Percentiles rank a stretch among this genome's conserved stretches.
These are phyloP conservation scores for Malurus splendens DNA, from an alignment of 2,797 vertebrate genomes.

Conservation along the genomic window DNA sequence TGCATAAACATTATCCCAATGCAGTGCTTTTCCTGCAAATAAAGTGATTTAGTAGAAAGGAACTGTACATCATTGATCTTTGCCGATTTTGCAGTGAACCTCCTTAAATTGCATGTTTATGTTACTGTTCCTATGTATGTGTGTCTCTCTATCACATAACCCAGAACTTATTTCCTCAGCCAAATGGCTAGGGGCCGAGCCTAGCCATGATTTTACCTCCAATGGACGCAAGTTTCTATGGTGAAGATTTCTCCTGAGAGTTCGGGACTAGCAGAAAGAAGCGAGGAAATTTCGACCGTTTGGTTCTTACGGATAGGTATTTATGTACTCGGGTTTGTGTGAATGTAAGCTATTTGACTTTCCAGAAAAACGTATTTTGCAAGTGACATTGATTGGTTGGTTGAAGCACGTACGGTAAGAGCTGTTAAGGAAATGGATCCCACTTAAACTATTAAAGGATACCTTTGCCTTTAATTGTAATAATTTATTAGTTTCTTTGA, in stretches of 20 bases:
- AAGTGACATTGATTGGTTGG: constrained; percentile 76
- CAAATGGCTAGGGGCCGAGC: constrained; percentile 96
- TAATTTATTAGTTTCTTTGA: constrained; percentile 42
- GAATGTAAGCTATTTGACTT: constrained; percentile 88
- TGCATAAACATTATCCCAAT: not conserved
- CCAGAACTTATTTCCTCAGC: constrained; percentile 96
- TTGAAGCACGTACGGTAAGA: constrained; percentile 94
- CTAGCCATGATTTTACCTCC: constrained; percentile 94
- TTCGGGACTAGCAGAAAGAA: constrained; percentile 95
- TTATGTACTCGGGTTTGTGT: constrained; percentile 99
- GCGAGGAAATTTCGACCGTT: constrained; percentile 97
- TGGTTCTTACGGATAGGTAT: constrained; percentile 99
- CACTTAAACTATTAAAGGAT: constrained; percentile 57
- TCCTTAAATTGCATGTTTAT: constrained; percentile 85
- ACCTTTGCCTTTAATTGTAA: constrained; percentile 64
- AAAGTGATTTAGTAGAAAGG: not conserved
- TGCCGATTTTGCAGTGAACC: constrained; percentile 71
- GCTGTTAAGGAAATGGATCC: constrained; percentile 65
- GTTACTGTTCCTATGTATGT: constrained; percentile 93
- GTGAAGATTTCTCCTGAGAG: constrained; percentile 96
- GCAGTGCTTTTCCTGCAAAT: constrained; percentile 11
- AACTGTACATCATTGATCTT: not conserved
- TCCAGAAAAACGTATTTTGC: constrained; percentile 72
- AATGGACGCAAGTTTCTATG: constrained; percentile 92
- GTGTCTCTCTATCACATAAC: constrained; percentile 99